Evolutionary conservation across 2,797 vertebrate genomes (phyloP).

Genomic region (Bradypodion ventrale): DNA sequence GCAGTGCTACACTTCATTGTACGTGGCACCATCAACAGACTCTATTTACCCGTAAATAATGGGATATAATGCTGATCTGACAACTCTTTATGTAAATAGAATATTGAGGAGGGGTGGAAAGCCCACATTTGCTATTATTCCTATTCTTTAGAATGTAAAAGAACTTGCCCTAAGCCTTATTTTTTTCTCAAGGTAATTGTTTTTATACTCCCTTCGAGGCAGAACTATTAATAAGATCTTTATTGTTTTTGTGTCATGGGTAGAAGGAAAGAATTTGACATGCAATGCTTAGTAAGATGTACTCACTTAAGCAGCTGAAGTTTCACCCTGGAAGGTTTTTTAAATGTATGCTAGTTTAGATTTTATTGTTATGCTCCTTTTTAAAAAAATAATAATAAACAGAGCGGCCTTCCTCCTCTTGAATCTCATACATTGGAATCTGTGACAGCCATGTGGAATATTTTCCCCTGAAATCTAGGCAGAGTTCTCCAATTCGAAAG

Average conservation of each 20-base stretch:
- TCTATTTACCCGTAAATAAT: constrained; percentile 44
- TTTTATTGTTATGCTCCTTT: not conserved
- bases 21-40: not conserved
- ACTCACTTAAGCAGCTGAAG: not conserved
- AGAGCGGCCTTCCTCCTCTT: not conserved
- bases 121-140: constrained; percentile 45
- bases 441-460: not conserved
- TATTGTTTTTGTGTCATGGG: constrained; percentile 59
- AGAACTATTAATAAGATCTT: constrained; percentile 56
- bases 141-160: constrained; percentile 32
- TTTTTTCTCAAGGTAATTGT: constrained; percentile 51
- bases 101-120: constrained; percentile 41
- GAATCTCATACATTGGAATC: not conserved
- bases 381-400: not conserved
- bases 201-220: constrained; percentile 46
- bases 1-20: constrained; percentile 10
- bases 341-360: not conserved
- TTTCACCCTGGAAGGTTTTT: not conserved
- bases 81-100: constrained; percentile 53
- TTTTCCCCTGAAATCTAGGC: not conserved
- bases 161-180: constrained; percentile 46
- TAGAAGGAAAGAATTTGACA: constrained; percentile 43
- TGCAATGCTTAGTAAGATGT: constrained; percentile 46
- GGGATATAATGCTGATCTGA: constrained; percentile 37
- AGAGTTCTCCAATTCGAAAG: not conserved